Evolutionary conservation across 2,797 vertebrate species (phyloP).

Genomic region (Myotis pilosus): DNA sequence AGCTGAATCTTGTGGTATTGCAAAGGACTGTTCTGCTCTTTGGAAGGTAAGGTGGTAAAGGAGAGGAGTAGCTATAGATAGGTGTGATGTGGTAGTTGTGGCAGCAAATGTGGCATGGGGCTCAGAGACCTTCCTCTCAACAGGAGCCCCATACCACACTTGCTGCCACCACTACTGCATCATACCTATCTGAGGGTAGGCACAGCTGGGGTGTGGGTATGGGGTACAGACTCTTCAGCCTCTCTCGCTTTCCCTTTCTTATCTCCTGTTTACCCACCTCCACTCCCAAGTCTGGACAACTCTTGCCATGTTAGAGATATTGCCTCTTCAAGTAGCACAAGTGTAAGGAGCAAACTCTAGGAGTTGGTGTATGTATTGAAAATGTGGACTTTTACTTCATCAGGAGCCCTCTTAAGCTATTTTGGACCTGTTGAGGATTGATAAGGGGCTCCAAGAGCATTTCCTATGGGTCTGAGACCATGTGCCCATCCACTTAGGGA

Average conservation of each 20-base stretch:
- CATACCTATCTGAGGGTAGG: neutral
- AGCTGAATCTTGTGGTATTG: neutral
- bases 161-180: neutral
- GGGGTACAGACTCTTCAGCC: neutral
- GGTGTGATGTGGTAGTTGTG: too few relatives aligned
- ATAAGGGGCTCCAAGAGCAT: constrained; percentile 54
- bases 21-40: neutral
- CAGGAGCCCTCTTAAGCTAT: neutral
- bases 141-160: neutral
- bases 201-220: neutral
- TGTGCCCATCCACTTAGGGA: neutral
- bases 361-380: neutral
- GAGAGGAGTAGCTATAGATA: neutral
- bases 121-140: neutral
- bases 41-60: neutral
- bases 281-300: neutral
- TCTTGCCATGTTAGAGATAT: neutral
- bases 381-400: constrained; percentile 59
- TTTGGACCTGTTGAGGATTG: constrained; percentile 62
- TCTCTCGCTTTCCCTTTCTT: neutral
- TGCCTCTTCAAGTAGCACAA: constrained; percentile 50
- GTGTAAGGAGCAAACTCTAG: constrained; percentile 33
- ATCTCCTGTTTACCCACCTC: neutral
- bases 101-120: neutral
- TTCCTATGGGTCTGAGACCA: constrained; percentile 6